A percentile compares a stretch with the other conserved stretches of the same genome.
phyloP scores from a whole-genome alignment of 1,140 invertebrate genomes.

The Lasaia peninsularis region DNA sequence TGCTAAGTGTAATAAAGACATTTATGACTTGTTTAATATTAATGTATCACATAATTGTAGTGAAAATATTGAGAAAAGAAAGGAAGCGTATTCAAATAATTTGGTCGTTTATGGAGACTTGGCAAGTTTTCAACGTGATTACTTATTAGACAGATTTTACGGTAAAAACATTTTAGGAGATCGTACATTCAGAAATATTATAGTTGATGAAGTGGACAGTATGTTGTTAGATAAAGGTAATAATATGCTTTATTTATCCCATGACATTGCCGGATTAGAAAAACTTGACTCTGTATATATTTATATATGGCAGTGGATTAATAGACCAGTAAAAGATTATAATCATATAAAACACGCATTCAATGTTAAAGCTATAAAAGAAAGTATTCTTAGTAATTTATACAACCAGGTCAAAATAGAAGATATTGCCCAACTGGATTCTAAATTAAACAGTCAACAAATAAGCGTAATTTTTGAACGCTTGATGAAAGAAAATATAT shows the following conservation, averaged over 20 bases:
- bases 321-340: neutral
- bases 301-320: constrained; percentile 15
- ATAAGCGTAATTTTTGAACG: constrained; percentile 4
- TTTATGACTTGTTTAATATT: constrained; percentile 18
- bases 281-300: constrained; percentile 18
- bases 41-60: constrained; percentile 17
- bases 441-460: neutral
- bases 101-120: constrained; percentile 15
- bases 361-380: constrained; percentile 11
- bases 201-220: constrained; percentile 19
- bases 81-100: constrained; percentile 12
- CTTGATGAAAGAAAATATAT: constrained; percentile 1
- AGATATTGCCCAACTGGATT: constrained; percentile 15
- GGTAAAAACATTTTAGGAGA: constrained; percentile 20
- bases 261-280: constrained; percentile 17
- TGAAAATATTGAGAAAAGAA: constrained; percentile 14
- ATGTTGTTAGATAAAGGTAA: constrained; percentile 21
- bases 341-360: neutral
- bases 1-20: constrained; percentile 13
- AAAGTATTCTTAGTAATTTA: constrained; percentile 7
- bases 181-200: constrained; percentile 14
- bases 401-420: constrained; percentile 4
- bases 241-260: constrained; percentile 19
- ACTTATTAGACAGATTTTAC: constrained; percentile 20
- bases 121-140: constrained; percentile 17